phyloP scores from a whole-genome alignment of 2,113 vertebrate species.

The Hydrochoerus hydrochaeris region DNA sequence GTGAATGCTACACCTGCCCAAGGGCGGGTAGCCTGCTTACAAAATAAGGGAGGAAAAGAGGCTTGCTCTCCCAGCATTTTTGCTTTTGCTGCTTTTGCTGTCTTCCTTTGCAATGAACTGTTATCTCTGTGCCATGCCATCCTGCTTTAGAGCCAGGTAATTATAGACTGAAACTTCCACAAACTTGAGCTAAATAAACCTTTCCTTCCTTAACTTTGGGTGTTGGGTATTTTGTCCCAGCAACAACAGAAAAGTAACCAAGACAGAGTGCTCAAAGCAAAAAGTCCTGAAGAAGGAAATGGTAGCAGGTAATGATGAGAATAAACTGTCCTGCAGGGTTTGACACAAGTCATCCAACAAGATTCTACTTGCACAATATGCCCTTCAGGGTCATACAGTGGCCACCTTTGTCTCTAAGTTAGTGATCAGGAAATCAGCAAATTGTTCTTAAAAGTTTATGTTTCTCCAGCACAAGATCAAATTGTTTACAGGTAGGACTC shows the following conservation, averaged over 20 bases:
- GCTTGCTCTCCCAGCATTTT: too few relatives aligned
- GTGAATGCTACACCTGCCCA: not conserved
- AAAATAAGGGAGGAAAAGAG: not conserved
- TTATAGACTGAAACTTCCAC: not conserved
- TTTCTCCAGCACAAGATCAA: slow-evolving; percentile 19
- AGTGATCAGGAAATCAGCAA: slow-evolving; percentile 63
- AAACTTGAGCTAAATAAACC: not conserved
- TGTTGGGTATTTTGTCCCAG: not conserved
- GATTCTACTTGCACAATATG: slow-evolving; percentile 28
- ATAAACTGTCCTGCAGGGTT: not conserved
- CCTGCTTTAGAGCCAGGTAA: not conserved
- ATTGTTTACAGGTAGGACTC: not conserved
- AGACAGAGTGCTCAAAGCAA: not conserved
- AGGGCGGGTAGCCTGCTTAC: not conserved
- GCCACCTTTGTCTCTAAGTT: slow-evolving; percentile 45
- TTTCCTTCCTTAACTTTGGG: not conserved
- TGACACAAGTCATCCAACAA: slow-evolving; percentile 30
- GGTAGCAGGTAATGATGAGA: not conserved
- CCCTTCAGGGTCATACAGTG: slow-evolving; percentile 61
- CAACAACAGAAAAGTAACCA: not conserved
- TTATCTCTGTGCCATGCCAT: not conserved
- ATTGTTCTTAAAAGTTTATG: slow-evolving; percentile 18
- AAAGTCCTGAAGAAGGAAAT: slow-evolving; percentile 27
- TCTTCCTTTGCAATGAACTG: not conserved
- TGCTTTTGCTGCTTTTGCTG: not conserved